These are phyloP conservation scores for Drepana arcuata DNA, from an alignment of 1,140 invertebrate genomes.

Conservation along the genomic window DNA sequence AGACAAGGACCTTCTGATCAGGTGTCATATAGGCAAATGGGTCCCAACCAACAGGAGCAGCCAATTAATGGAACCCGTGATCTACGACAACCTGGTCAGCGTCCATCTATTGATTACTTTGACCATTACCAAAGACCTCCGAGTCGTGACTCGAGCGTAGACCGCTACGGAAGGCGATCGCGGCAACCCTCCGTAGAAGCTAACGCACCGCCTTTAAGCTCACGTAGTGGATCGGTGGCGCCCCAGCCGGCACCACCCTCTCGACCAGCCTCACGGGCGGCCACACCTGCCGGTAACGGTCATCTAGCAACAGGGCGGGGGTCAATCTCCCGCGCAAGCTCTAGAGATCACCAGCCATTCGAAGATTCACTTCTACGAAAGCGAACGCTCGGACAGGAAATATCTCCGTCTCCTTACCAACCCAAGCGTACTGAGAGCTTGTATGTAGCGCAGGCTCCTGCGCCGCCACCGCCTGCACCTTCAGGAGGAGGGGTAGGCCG, in stretches of 20 bases:
- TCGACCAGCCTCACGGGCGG: constrained; percentile 48
- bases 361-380: constrained; percentile 86
- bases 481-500: constrained; percentile 61
- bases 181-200: constrained; percentile 84
- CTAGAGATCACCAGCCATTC: constrained; percentile 75
- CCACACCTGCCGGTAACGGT: constrained; percentile 67
- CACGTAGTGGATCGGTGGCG: constrained; percentile 49
- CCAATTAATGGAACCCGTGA: constrained; percentile 43
- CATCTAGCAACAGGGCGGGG: constrained; percentile 65
- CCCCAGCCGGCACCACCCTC: constrained; percentile 66
- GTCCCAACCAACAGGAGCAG: constrained; percentile 23
- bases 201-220: constrained; percentile 33
- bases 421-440: constrained; percentile 92
- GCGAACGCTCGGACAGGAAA: constrained; percentile 87
- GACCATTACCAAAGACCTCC: constrained; percentile 95
- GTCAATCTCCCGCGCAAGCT: constrained; percentile 61
- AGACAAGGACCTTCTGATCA: constrained; percentile 29
- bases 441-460: constrained; percentile 74
- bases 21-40: constrained; percentile 25
- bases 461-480: constrained; percentile 60
- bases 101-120: constrained; percentile 81
- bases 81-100: constrained; percentile 56
- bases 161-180: constrained; percentile 82
- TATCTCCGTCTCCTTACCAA: constrained; percentile 85
- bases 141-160: constrained; percentile 89